Base-by-base conservation (phyloP, 2,888 invertebrate genomes). In the Parelbella ahira region DNA sequence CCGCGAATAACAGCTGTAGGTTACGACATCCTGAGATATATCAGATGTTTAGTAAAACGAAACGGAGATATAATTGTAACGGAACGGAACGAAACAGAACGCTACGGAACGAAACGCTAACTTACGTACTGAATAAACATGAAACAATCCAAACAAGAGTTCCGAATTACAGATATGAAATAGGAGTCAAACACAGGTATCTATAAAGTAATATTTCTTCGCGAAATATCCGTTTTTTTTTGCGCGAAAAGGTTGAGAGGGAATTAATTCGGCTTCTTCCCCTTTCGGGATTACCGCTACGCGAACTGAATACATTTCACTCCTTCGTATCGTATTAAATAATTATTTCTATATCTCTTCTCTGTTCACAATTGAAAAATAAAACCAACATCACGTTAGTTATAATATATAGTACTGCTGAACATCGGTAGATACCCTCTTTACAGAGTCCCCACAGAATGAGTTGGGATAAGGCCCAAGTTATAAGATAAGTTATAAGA, bases 241-340 rank as follows among this genome's bases (percentile, higher is more conserved):
- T 38, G 15, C 12, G 32, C 32, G 39, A 25, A 32, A 36, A 33
- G 39, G 39, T 41, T 39, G 32, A 39, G 39, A 39, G 23, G 39
- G 19, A 32, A 39, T 39, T 39, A 39, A 39, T 13, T 24, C 32
- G 25, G 25, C 12, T 20, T 18, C 19, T 18, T 32, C 32, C 29
- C 37, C 25, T 32, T 41, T 24, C 5, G 32, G 41, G 41, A 41
- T 33, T 41, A 41, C 27, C 11, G 27, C 20, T 41, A 41, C 41
- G 41, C 41, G 25, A 27, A 25, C 20, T 12, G 41, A 41, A 41
- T 41, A 41, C 33, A 33, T 33, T 41, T 15, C 20, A 41, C 41
- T n/a, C 27, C 21, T 20, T 33, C 27, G 25, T 33, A 41, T 33
- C 32, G 41, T 32, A 33, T 41, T 41, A 41, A 27, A 33, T 41